Evolutionary conservation across 2,888 invertebrate genomes (phyloP).

Genomic region (Andrena marginata): DNA sequence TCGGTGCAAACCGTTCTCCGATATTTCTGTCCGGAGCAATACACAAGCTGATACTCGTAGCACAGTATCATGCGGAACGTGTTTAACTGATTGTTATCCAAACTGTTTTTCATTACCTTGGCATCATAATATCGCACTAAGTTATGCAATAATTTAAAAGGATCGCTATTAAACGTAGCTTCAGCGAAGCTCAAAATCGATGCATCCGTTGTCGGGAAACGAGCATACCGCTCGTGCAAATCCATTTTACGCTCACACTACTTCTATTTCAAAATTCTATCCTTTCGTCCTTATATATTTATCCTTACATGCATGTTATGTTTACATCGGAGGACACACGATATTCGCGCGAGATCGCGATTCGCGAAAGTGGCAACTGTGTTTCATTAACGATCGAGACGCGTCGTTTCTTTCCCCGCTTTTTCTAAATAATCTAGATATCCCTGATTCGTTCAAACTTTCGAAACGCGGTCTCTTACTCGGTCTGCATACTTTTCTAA

Average conservation of each 20-base stretch:
- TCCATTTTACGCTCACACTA: slow-evolving; percentile 67
- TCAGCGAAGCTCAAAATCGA: slow-evolving; percentile 63
- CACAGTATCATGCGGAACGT: slow-evolving; percentile 70
- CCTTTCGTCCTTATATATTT: not conserved
- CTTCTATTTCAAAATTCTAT: not conserved
- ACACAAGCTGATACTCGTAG: slow-evolving; percentile 71
- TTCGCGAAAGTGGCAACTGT: not conserved
- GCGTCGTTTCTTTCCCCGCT: not conserved
- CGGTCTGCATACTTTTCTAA: not conserved
- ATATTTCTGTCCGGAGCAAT: slow-evolving; percentile 19
- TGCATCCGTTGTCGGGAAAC: slow-evolving; percentile 61
- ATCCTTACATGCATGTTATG: not conserved
- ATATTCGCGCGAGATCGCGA: too few species aligned
- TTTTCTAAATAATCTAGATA: not conserved
- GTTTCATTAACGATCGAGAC: not conserved
- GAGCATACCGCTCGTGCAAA: slow-evolving; percentile 73
- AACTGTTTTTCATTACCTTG: slow-evolving; percentile 48
- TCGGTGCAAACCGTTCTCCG: not conserved
- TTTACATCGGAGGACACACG: not conserved
- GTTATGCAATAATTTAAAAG: slow-evolving; percentile 38
- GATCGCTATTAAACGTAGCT: slow-evolving; percentile 30
- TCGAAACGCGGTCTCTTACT: not conserved
- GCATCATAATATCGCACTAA: slow-evolving; percentile 51
- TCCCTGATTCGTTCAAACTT: not conserved
- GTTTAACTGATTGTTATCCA: slow-evolving; percentile 61